Evolutionary conservation across 2,797 vertebrate species (phyloP), one percentile per base, ranked within the genome.

Genomic region (Karalla daura): DNA sequence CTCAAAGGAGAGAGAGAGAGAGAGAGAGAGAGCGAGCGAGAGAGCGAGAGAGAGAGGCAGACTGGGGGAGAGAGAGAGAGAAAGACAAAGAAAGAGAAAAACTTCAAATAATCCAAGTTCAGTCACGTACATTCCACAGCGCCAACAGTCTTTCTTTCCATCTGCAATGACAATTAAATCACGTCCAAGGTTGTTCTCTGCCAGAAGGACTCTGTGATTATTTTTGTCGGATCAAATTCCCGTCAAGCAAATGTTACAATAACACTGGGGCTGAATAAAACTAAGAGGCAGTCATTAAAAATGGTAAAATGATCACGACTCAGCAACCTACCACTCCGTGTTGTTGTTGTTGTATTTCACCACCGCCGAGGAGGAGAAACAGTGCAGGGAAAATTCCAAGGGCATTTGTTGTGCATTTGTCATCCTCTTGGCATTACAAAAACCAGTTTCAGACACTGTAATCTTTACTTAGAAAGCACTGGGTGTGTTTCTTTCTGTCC

Each of bases 101-200:
- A 83, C 83, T 86, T 88, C 66, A 83, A 88, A 88, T 80, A 83
- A 79, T 74, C 83, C 78, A 77, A 85, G 68, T 88, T 88, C 80
- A 82, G 78, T 86, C 83, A 85, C 76, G 83, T 83, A 30, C 28
- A 85, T 88, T 90, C 86, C 85, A 71, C 76, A 79, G 81, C 61
- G 58, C 88, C 83, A 71, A 85, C 81, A 84, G 77, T 82, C 60
- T 84, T 70, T 68, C 78, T 76, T 76, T 88, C 80, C 79, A 85
- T 83, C 86, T 83, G 83, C 84, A 87, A 83, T 85, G 85, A 88
- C 86, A 91, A 90, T 89, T 86, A 88, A 85, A 90, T 89, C 84
- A 77, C 68, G 74, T 83, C 69, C 86, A 86, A 88, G 83, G 87
- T 86, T 89, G 81, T 74, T 83, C 70, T 58, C 79, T 78, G 83